phyloP scores from a whole-genome alignment of 2,113 vertebrate species.

The Carassius gibelio region DNA sequence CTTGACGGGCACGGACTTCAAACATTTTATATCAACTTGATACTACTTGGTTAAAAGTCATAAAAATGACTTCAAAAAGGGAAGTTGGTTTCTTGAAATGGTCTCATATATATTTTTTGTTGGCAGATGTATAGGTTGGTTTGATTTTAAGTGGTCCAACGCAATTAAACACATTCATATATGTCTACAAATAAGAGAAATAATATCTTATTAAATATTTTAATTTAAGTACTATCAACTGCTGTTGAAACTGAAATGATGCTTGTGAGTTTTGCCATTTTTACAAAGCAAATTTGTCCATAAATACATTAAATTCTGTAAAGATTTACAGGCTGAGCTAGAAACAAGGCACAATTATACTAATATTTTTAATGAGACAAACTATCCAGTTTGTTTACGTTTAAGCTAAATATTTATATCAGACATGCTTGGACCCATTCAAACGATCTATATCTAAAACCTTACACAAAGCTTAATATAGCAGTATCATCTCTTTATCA shows the following conservation, averaged over 20 bases:
- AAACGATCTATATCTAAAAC: conserved; percentile 7
- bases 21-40: neutral
- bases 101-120: neutral
- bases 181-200: neutral
- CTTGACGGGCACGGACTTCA: neutral
- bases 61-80: neutral
- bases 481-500: conserved; percentile 12
- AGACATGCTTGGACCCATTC: neutral
- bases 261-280: neutral
- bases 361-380: neutral
- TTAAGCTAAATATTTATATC: neutral
- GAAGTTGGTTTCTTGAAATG: conserved; percentile 6
- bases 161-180: neutral
- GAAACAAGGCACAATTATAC: neutral
- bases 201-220: neutral
- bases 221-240: neutral
- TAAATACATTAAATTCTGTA: neutral
- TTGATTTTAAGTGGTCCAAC: neutral
- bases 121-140: neutral
- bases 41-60: neutral
- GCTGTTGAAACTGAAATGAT: neutral
- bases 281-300: neutral
- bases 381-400: neutral
- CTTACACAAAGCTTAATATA: conserved; percentile 1
- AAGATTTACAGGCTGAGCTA: neutral